Base-by-base conservation (phyloP, 1,140 invertebrate genomes). In the Gryon sp. region DNA sequence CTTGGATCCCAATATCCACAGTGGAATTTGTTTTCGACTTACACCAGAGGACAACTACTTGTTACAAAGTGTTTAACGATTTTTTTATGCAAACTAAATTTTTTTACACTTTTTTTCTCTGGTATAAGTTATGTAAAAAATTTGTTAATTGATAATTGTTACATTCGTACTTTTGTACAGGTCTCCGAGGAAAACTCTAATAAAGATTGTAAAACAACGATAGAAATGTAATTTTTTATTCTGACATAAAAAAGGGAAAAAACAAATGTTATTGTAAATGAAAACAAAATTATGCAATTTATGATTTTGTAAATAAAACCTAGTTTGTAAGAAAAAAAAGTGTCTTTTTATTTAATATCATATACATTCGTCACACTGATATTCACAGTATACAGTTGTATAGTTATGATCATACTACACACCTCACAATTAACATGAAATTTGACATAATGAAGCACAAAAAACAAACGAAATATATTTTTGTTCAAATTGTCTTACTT, bases 101-200 rank as follows among this genome's bases (percentile, higher is more conserved):
- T 57, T 38, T 55, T 57, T 66, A 4, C n/a, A 43, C 12, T 38
- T 69, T 72, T 59, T 62, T 68, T 68, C 60, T 78, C 68, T 76
- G 66, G 77, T 76, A 73, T 72, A 60, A 72, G 60, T 66, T 72
- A 16, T 15, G 40, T 20, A n/a, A n/a, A n/a, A n/a, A n/a, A n/a
- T n/a, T n/a, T n/a, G n/a, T n/a, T n/a, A n/a, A n/a, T n/a, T n/a
- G n/a, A n/a, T n/a, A n/a, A n/a, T n/a, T n/a, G n/a, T n/a, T n/a
- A n/a, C n/a, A n/a, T n/a, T n/a, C n/a, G n/a, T n/a, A 60, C 6
- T 62, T 76, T 50, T 78, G 62, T 78, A 60, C 16, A 75, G 70
- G 57, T 80, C 70, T 79, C 52, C 8, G 74, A 66, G 79, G 82
- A 82, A 80, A 69, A 59, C 50, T 48, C 53, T 48, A 22, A 55